Conservation (phyloP, 1,140 invertebrate genomes). For the Lucilia cuprina region DNA sequence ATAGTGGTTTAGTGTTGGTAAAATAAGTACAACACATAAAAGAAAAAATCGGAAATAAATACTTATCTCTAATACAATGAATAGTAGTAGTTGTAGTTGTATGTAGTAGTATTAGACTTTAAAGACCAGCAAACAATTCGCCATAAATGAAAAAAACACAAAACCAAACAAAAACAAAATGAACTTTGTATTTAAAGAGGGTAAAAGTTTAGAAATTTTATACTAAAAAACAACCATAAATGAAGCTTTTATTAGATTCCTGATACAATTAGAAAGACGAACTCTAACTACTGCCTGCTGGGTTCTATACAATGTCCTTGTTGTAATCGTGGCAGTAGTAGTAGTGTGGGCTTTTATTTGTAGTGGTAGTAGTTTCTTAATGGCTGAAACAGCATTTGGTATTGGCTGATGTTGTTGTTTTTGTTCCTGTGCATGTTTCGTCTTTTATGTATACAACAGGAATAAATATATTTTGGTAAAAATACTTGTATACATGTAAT, state of each 20-base stretch:
- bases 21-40: background rate
- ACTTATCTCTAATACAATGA: slow-evolving; percentile 8
- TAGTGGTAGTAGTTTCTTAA: background rate
- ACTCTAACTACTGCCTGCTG: too few species aligned
- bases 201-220: too few species aligned
- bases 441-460: background rate
- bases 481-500: background rate
- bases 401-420: background rate
- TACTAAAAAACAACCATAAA: too few species aligned
- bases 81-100: background rate
- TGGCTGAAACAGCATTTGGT: background rate
- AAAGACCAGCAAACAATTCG: background rate
- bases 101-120: background rate
- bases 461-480: background rate
- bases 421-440: background rate
- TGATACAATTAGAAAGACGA: too few species aligned
- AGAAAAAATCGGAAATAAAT: slow-evolving; percentile 1
- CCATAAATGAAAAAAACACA: background rate
- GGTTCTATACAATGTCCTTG: background rate
- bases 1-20: slow-evolving; percentile 12
- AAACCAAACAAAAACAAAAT: too few species aligned
- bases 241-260: too few species aligned
- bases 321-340: background rate
- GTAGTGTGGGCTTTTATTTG: background rate
- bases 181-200: too few species aligned